phyloP scores from a whole-genome alignment of 2,888 invertebrate genomes.

The Oscheius myriophilus region DNA sequence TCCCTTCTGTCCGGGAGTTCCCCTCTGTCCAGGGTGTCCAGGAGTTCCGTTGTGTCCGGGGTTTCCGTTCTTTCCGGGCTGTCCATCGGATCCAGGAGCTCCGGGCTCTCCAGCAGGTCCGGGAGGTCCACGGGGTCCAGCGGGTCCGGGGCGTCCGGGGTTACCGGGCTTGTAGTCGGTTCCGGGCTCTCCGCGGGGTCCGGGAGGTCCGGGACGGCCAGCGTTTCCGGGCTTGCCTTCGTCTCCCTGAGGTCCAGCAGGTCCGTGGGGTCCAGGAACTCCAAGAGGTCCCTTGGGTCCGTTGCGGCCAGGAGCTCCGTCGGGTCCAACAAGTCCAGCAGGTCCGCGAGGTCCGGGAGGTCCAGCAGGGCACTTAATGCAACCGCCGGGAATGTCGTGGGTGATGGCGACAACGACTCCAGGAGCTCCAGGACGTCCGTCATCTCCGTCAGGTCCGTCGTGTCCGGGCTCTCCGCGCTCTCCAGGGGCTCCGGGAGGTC shows the following conservation, averaged over 20 bases:
- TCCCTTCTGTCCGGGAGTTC: constrained; percentile 29
- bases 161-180: constrained; percentile 52
- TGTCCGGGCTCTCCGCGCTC: constrained; percentile 47
- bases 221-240: constrained; percentile 44
- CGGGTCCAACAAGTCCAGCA: constrained; percentile 47
- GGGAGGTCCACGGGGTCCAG: constrained; percentile 53
- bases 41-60: constrained; percentile 51
- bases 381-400: constrained; percentile 60
- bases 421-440: constrained; percentile 55
- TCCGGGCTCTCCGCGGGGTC: constrained; percentile 53
- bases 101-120: constrained; percentile 53
- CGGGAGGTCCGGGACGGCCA: constrained; percentile 50
- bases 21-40: constrained; percentile 50
- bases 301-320: constrained; percentile 46
- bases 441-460: constrained; percentile 52
- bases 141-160: constrained; percentile 52
- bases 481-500: constrained; percentile 58
- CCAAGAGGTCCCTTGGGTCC: constrained; percentile 47
- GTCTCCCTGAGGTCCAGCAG: constrained; percentile 45
- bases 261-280: constrained; percentile 39
- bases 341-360: constrained; percentile 50
- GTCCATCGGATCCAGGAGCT: constrained; percentile 49
- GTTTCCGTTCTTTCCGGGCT: constrained; percentile 50
- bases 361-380: constrained; percentile 54
- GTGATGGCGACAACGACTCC: constrained; percentile 56